Evolutionary conservation across 1,140 invertebrate genomes (phyloP).

Genomic region (Drosophila grimshawi): DNA sequence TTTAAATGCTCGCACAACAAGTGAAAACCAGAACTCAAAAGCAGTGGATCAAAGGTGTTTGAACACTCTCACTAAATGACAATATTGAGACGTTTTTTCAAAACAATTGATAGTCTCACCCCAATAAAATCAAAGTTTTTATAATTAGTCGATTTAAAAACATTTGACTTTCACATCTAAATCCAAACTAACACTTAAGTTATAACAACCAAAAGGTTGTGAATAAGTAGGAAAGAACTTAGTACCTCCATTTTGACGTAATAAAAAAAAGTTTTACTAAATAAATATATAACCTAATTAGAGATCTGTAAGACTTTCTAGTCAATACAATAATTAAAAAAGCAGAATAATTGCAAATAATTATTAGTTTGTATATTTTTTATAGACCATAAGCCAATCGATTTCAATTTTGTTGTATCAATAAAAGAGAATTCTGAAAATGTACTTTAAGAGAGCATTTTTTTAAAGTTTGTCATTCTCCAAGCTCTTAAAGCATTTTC

Average conservation of each 20-base stretch:
- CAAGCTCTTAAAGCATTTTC: slow-evolving; percentile 17
- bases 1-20: slow-evolving; percentile 41
- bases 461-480: not conserved
- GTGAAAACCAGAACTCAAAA: slow-evolving; percentile 44
- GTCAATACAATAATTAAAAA: too few relatives aligned
- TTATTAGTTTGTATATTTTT: not conserved
- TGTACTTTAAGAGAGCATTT: not conserved
- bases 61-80: slow-evolving; percentile 17
- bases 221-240: not conserved
- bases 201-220: not conserved
- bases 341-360: too few relatives aligned
- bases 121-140: not conserved
- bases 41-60: slow-evolving; percentile 62
- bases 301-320: too few relatives aligned
- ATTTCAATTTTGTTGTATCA: not conserved
- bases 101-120: slow-evolving; percentile 16
- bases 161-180: slow-evolving; percentile 12
- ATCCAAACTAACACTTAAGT: slow-evolving; percentile 13
- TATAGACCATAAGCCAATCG: not conserved
- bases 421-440: not conserved
- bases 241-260: not conserved
- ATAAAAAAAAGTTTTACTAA: not conserved
- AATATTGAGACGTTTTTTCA: slow-evolving; percentile 5
- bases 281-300: too few relatives aligned
- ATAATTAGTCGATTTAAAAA: not conserved